Conservation (phyloP, 2,113 vertebrate species). For the crab-eating macaque (Macaca fascicularis) region T2T-MFA8v1.1 NC_088391.1:3786501-3787000, state of each 20-base stretch:
- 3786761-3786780: background rate
- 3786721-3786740: background rate
- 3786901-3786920: fast-evolving
- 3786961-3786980: background rate
- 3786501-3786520: background rate
- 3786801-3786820: background rate
- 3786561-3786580: background rate
- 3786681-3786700: background rate
- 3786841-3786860: no score
- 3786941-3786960: background rate
- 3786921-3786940: background rate
- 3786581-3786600: background rate
- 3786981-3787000: background rate
- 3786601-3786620: background rate
- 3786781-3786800: background rate
- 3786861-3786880: background rate
- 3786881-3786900: no score
- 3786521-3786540: background rate
- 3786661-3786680: background rate
- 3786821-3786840: background rate
- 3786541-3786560: no score
- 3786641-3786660: background rate
- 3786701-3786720: no score
- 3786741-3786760: background rate
- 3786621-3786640: background rate